Evolutionary conservation across 2,888 invertebrate species (phyloP), one percentile per base, ranked within the genome.

Genomic region (Pollenia labialis): DNA sequence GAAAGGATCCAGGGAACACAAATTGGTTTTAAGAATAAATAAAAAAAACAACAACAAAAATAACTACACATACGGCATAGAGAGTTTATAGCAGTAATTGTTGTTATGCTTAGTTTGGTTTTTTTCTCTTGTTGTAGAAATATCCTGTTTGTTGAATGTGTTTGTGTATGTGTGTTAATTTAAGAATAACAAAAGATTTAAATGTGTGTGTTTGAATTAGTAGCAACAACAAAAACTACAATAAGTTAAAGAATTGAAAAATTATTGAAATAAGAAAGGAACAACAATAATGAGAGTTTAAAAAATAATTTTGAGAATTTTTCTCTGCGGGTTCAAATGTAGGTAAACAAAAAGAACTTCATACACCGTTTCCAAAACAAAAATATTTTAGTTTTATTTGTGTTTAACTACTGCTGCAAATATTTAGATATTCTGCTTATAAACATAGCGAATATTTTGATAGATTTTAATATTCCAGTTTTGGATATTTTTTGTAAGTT

Each of bases 141-240:
- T 83, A 81, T 87, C 84, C 81, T 84, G 87, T 84, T 84, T 76
- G 76, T 56, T 54, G 48, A 42, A 9, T 40, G 32, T 56, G 48
- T 79, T 6, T 68, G 58, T 56, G 48, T 76, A 14, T 60, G 50
- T 74, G 40, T 54, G 12, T 48, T 42, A 48, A 80, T 56, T n/a
- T 23, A 75, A 56, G 62, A 54, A 54, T 40, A 82, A 82, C 76
- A 82, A 82, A 76, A 82, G 82, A 72, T 64, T 66, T 66, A 56
- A 74, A 64, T 11, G 64, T 75, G 64, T 75, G 68, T 66, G 58
- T 48, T 56, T 18, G 54, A 62, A 68, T 46, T 14, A 56, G 56
- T 66, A 71, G 54, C 40, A 81, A 50, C 75, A 81, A 76, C 52
- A 71, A 23, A 2, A 23, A 69, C 68, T 66, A 58, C 46, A 81